These are phyloP conservation scores for Harlomillsia oculata DNA, from an alignment of 1,140 invertebrate genomes.

Conservation along the genomic window DNA sequence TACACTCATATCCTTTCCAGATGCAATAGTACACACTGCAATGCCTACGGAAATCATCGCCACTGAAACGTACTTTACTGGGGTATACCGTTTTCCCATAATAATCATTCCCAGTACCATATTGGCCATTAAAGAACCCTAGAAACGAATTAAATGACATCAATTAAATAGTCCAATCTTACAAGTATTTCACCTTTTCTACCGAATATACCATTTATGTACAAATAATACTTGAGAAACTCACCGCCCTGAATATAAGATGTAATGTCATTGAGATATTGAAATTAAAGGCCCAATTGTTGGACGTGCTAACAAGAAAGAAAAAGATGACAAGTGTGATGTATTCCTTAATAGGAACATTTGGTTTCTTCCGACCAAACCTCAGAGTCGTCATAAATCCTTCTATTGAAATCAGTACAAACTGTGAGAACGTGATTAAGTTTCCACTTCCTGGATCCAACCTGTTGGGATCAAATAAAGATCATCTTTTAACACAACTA, in stretches of 20 bases:
- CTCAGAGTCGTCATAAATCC: constrained; percentile 84
- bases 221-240: constrained; percentile 39
- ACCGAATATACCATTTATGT: neutral
- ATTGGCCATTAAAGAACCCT: constrained; percentile 93
- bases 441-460: constrained; percentile 85
- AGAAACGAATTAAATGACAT: constrained; percentile 10
- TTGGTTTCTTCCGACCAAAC: constrained; percentile 65
- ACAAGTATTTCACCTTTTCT: neutral
- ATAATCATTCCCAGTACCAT: constrained; percentile 91
- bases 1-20: constrained; percentile 54
- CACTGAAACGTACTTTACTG: constrained; percentile 84
- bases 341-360: constrained; percentile 59
- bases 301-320: constrained; percentile 82
- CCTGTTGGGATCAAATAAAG: too few species aligned
- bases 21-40: constrained; percentile 80
- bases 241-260: constrained; percentile 94
- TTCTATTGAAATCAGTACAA: constrained; percentile 77
- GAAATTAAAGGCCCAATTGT: constrained; percentile 93
- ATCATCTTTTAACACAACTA: too few species aligned
- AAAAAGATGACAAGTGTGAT: constrained; percentile 77
- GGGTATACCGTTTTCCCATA: constrained; percentile 70
- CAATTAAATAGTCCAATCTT: neutral
- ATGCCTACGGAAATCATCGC: constrained; percentile 87
- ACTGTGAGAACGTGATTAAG: constrained; percentile 86
- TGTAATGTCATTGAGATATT: constrained; percentile 97